Base-by-base conservation (phyloP, 2,113 vertebrate genomes). In the Psophia crepitans region DNA sequence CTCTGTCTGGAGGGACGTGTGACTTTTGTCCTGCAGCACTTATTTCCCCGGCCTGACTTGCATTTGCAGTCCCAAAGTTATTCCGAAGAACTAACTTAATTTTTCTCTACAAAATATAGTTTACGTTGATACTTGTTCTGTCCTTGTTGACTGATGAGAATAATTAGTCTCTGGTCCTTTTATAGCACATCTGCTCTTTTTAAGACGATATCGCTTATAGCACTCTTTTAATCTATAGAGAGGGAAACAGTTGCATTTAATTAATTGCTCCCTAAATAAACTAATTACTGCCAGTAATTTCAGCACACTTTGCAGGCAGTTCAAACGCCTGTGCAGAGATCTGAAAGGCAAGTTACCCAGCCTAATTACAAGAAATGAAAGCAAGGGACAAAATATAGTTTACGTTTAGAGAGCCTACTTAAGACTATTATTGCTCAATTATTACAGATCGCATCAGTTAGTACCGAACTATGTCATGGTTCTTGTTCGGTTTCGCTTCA, bases 241-340 rank as follows among this genome's bases (percentile, higher is more conserved):
- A 66, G 84, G 84, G 74, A 96, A 96, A 96, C 91, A 87, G 87
- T 97, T 79, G 77, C 89, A 26, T 92, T 97, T 92, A 95, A 97
- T 96, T 96, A 96, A 97, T 96, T 92, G 87, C 89, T 97, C 87
- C 58, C 87, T 93, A 83, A 94, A 95, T 87, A 96, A 97, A 94
- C 89, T 92, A 80, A 95, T 96, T 95, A 91, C 80, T 4, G 27
- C 65, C 90, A 79, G 89, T 87, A 76, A 57, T 93, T 77, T 77
- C 95, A 84, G 77, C 57, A 71, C 54, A 35, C 65, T 92, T 79
- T 14, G 28, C 64, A 84, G 0, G 11, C 95, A 54, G 96, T 88
- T 96, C 93, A 86, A 70, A 86, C 19, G 64, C 79, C 79, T 49
- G 75, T 39, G 90, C 82, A 39, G 85, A 80, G 92, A 93, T 88